These are phyloP conservation scores for Sebastes iracundus DNA, from an alignment of 2,797 vertebrate species.

Conservation along the genomic window DNA sequence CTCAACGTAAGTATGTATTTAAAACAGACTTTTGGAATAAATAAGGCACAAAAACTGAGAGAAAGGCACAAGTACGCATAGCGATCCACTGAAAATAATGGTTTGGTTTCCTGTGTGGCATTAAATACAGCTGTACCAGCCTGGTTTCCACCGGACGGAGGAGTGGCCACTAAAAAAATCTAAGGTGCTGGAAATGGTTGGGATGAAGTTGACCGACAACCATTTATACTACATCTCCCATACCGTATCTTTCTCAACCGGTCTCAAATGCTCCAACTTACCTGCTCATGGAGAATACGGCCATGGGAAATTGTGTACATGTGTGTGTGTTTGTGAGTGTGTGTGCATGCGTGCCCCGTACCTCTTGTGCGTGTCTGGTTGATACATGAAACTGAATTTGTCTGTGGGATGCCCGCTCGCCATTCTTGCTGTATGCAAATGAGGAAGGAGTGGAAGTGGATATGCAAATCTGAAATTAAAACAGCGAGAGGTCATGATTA, in stretches of 20 bases:
- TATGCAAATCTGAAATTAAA: constrained; percentile 88
- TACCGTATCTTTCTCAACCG: neutral
- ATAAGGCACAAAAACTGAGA: constrained; percentile 14
- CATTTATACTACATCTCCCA: constrained; percentile 3
- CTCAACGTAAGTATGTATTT: constrained; percentile 38
- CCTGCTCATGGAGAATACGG: constrained; percentile 43
- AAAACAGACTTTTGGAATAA: constrained; percentile 15
- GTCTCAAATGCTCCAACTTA: constrained; percentile 51
- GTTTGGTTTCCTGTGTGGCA: constrained; percentile 19
- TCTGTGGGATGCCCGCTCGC: constrained; percentile 86
- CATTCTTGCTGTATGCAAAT: constrained; percentile 87
- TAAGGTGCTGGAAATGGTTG: neutral
- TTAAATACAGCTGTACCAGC: constrained; percentile 2
- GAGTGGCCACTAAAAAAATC: neutral
- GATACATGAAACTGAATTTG: constrained; percentile 88
- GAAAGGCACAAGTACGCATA: constrained; percentile 35
- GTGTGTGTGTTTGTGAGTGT: constrained; percentile 32
- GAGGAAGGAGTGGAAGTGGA: constrained; percentile 85
- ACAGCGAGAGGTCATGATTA: constrained; percentile 86
- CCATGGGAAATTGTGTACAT: constrained; percentile 13
- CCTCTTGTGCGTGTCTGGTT: constrained; percentile 83
- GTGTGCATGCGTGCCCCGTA: constrained; percentile 77
- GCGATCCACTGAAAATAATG: constrained; percentile 25
- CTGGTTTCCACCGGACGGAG: neutral
- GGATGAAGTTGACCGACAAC: neutral